Percentiles rank a stretch among this genome's conserved stretches.
Evolutionary conservation across 2,888 invertebrate species (phyloP).

Genomic region (Oxyscelio sp.): DNA sequence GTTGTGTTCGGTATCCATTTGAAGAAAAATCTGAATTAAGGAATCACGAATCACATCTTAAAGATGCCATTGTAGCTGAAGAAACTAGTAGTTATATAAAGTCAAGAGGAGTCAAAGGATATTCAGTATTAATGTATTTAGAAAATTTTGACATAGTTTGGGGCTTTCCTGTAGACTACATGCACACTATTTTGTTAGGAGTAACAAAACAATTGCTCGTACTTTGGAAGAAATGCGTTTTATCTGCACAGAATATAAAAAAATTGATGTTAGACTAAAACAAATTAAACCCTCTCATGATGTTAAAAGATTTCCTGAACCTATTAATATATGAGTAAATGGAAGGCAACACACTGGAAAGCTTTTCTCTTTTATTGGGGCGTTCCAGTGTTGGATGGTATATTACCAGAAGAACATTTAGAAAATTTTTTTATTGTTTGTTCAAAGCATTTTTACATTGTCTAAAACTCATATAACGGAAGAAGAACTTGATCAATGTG

Average conservation of each 20-base stretch:
- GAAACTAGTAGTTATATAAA: not conserved
- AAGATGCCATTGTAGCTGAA: conserved; percentile 1
- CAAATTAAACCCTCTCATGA: conserved; percentile 33
- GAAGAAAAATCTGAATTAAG: conserved; percentile 5
- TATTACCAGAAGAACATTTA: conserved; percentile 14
- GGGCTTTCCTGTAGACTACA: conserved; percentile 1
- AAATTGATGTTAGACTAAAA: conserved; percentile 15
- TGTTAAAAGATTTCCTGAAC: conserved; percentile 16
- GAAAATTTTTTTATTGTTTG: conserved; percentile 21
- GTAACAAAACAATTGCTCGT: not conserved
- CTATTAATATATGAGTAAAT: conserved; percentile 8
- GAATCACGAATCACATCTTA: conserved; percentile 17
- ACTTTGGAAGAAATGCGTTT: not conserved
- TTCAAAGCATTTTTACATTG: conserved; percentile 24
- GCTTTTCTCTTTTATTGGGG: conserved; percentile 33
- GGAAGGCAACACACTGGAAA: conserved; percentile 49
- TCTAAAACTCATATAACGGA: conserved; percentile 47
- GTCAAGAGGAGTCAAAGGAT: conserved; percentile 44
- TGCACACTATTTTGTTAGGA: conserved; percentile 7
- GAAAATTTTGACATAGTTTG: not conserved
- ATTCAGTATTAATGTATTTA: conserved; percentile 31
- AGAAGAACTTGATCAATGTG: conserved; percentile 60
- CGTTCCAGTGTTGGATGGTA: not conserved
- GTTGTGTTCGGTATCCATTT: conserved; percentile 17
- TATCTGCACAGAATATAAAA: conserved; percentile 4